Evolutionary conservation across 2,888 invertebrate species (phyloP).

Genomic region (Choristoneura rosaceana): DNA sequence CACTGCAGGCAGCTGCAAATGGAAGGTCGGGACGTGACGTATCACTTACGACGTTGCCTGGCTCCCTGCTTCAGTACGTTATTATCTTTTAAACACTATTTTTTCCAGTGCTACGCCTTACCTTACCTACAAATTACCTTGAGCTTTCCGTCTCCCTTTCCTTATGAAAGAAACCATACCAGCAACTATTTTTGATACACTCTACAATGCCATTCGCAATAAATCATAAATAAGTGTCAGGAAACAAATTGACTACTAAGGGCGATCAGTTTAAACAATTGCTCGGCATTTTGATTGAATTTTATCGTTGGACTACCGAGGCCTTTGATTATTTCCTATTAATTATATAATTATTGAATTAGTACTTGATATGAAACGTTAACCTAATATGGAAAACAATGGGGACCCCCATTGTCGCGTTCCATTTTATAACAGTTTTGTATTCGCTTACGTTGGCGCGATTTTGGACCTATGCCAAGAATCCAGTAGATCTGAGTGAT

Average conservation of each 20-base stretch:
- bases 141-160: constrained; percentile 24
- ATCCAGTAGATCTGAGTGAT: constrained; percentile 54
- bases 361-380: constrained; percentile 4
- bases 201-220: constrained; percentile 16
- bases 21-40: constrained; percentile 80
- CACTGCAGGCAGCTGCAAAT: constrained; percentile 66
- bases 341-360: constrained; percentile 17
- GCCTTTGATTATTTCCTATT: constrained; percentile 17
- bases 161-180: constrained; percentile 25
- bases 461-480: constrained; percentile 60
- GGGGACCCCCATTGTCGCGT: constrained; percentile 24
- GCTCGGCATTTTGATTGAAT: constrained; percentile 18
- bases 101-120: constrained; percentile 14
- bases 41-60: constrained; percentile 73
- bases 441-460: constrained; percentile 50
- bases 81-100: constrained; percentile 61
- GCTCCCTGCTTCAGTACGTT: constrained; percentile 73
- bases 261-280: constrained; percentile 9
- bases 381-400: constrained; percentile 33
- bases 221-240: constrained; percentile 13
- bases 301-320: constrained; percentile 4
- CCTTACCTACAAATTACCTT: constrained; percentile 13
- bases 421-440: constrained; percentile 43
- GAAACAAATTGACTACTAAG: constrained; percentile 19
- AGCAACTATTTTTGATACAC: constrained; percentile 8